Conservation (phyloP, 2,113 vertebrate species). For the Rynchops niger region DNA sequence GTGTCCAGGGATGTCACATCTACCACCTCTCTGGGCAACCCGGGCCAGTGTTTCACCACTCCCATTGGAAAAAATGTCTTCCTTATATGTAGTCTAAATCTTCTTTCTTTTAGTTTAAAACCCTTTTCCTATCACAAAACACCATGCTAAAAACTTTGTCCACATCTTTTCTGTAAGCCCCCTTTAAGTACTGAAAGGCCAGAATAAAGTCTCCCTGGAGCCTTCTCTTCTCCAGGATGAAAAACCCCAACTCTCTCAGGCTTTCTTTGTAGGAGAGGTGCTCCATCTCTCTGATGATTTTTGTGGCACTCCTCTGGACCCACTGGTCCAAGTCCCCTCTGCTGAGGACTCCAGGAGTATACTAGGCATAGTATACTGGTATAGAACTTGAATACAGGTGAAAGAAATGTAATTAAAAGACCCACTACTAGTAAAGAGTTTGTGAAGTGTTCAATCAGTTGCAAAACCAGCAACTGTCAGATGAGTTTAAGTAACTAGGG, state of each 20-base stretch:
- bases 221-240: neutral
- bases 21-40: neutral
- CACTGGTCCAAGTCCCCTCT: neutral
- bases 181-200: neutral
- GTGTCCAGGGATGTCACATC: neutral
- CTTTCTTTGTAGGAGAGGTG: neutral
- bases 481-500: neutral
- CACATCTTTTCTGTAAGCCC: neutral
- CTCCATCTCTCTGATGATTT: neutral
- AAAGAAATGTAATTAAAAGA: neutral
- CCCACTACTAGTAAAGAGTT: neutral
- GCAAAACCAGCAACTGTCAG: neutral
- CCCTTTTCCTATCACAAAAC: neutral
- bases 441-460: neutral
- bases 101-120: neutral
- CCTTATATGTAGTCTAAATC: neutral
- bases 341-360: neutral
- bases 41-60: neutral
- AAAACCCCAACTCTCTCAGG: neutral
- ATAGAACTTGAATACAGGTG: neutral
- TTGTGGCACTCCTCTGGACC: neutral
- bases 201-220: neutral
- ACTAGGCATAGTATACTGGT: neutral
- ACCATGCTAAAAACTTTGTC: neutral
- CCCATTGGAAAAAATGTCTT: neutral